These are phyloP conservation scores for Sebastes vulpes DNA, from an alignment of 2,797 vertebrate species.

Conservation along the genomic window DNA sequence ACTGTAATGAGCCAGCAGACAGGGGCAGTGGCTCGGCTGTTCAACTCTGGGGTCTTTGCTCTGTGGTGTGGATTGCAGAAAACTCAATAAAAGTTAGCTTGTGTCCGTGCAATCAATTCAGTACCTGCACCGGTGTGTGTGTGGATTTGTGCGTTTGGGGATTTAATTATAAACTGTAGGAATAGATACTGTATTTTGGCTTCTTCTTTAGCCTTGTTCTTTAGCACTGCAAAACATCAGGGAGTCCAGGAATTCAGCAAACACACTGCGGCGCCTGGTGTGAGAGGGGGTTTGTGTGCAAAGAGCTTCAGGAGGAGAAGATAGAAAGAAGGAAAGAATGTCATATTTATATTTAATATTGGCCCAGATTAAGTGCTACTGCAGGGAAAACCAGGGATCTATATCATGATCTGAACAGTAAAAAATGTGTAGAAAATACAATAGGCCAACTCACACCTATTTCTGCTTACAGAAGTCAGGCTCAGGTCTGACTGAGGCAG, in stretches of 20 bases:
- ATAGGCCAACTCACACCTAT: neutral
- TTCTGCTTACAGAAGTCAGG: neutral
- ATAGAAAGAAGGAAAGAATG: neutral
- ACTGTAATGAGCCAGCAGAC: constrained; percentile 59
- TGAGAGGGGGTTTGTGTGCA: neutral
- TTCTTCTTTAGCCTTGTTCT: neutral
- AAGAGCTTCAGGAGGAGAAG: neutral
- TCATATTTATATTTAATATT: neutral
- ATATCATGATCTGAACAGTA: neutral
- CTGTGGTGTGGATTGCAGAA: neutral
- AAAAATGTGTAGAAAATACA: neutral
- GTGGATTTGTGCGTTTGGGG: neutral
- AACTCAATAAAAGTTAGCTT: constrained; percentile 6
- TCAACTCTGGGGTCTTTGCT: constrained; percentile 13
- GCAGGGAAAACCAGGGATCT: neutral
- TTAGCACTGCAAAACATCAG: neutral
- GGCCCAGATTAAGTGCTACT: neutral
- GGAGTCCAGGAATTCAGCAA: neutral
- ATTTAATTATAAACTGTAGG: constrained; percentile 4
- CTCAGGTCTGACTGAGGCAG: neutral
- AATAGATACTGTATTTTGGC: neutral
- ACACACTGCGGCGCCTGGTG: neutral
- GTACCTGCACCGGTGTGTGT: neutral
- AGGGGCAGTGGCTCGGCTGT: constrained; percentile 4
- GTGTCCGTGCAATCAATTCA: constrained; percentile 3